Evolutionary conservation across 2,113 vertebrate genomes (phyloP).

Genomic region (Isurus oxyrinchus): DNA sequence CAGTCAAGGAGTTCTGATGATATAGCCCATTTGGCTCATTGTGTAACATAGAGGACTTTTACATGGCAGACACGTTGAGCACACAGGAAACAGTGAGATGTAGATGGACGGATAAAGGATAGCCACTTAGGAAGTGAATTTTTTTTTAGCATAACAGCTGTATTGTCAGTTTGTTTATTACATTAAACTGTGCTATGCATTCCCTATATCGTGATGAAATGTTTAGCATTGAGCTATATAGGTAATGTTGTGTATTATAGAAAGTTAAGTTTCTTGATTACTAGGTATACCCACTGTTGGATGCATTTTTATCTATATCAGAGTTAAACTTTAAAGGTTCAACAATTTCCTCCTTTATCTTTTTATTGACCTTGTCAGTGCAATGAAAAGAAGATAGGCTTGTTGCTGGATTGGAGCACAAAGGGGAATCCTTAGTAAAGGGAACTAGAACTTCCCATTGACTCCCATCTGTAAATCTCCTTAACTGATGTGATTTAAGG

Average conservation of each 20-base stretch:
- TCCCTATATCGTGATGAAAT: not conserved
- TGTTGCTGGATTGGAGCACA: no score
- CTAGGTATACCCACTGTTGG: not conserved
- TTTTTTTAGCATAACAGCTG: not conserved
- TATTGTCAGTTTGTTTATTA: not conserved
- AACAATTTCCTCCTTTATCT: not conserved
- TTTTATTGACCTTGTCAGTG: not conserved
- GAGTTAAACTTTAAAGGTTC: not conserved
- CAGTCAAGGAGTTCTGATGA: not conserved
- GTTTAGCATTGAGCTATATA: not conserved
- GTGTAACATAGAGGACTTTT: not conserved
- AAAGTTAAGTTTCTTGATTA: not conserved
- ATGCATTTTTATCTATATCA: not conserved
- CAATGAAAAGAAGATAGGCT: no score
- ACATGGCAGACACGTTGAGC: not conserved
- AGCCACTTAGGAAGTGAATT: not conserved
- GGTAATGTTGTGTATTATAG: not conserved
- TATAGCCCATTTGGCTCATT: not conserved
- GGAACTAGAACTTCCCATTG: not conserved
- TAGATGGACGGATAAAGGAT: not conserved
- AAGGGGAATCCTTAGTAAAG: no score
- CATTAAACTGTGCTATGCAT: not conserved
- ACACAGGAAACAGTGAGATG: not conserved
- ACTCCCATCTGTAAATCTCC: not conserved
- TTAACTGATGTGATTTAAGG: not conserved